phyloP scores from a whole-genome alignment of 2,888 invertebrate species.

The Xanthorhoe designata region DNA sequence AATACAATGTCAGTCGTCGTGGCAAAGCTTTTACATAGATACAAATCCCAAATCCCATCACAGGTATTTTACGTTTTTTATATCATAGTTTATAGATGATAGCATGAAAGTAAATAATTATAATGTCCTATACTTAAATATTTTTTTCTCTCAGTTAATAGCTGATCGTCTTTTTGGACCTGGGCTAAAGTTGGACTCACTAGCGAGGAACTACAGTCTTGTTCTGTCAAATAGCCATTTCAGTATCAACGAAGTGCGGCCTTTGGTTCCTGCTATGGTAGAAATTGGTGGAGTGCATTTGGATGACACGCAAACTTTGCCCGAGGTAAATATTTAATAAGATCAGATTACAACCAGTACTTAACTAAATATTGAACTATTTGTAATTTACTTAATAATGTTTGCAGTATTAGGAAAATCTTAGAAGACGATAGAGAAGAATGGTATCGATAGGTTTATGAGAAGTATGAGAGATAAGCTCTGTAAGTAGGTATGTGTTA shows the following conservation, averaged over 20 bases:
- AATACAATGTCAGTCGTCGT: conserved; percentile 75
- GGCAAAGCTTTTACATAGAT: conserved; percentile 72
- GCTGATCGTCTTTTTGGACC: conserved; percentile 82
- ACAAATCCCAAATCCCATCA: conserved; percentile 74
- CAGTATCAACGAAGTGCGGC: conserved; percentile 84
- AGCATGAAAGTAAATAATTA: background rate
- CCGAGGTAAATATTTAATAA: conserved; percentile 64
- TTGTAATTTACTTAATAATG: background rate
- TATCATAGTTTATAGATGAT: conserved; percentile 45
- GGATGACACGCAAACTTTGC: conserved; percentile 71
- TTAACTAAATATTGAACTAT: background rate
- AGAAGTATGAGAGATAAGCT: conserved; percentile 4
- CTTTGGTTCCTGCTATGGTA: conserved; percentile 81
- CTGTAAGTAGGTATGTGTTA: conserved; percentile 11
- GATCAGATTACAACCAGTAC: no score
- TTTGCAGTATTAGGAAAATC: background rate
- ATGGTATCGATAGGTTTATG: background rate
- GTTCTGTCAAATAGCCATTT: conserved; percentile 85
- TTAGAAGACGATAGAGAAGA: background rate
- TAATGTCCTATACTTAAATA: background rate
- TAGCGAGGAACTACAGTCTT: conserved; percentile 82
- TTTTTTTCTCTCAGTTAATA: conserved; percentile 61
- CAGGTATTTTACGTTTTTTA: conserved; percentile 61
- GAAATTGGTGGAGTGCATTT: conserved; percentile 86
- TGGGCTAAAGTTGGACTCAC: conserved; percentile 70